phyloP scores from a whole-genome alignment of 2,113 vertebrate genomes.

The Opisthocomus hoazin region DNA sequence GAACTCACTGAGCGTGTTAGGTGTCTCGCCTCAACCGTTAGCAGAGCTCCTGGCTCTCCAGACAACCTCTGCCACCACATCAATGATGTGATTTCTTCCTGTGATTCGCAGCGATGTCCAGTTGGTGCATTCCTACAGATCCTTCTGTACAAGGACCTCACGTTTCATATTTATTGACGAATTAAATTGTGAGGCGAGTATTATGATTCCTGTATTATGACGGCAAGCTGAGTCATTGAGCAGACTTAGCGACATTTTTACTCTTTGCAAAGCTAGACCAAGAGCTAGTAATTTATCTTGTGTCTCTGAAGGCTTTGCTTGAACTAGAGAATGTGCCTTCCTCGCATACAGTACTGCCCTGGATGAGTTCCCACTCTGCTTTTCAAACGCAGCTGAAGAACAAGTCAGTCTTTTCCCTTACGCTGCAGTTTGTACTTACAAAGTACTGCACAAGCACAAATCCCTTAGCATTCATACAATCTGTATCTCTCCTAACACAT shows the following conservation, averaged over 20 bases:
- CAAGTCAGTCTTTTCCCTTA: not conserved
- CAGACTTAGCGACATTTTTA: not conserved
- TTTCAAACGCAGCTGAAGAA: not conserved
- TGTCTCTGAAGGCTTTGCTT: not conserved
- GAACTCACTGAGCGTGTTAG: not conserved
- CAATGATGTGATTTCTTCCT: not conserved
- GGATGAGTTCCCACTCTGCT: not conserved
- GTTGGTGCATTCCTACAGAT: not conserved
- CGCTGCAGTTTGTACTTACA: not conserved
- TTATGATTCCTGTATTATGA: not conserved
- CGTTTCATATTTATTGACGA: not conserved
- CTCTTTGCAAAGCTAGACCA: not conserved
- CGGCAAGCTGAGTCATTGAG: not conserved
- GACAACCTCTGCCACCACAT: not conserved
- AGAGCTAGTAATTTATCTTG: not conserved
- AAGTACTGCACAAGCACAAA: not conserved
- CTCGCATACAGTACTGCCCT: not conserved
- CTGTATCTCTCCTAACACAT: not conserved
- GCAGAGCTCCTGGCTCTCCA: not conserved
- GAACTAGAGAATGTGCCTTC: not conserved
- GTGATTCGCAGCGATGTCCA: not conserved
- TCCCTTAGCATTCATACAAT: not conserved
- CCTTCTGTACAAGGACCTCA: not conserved
- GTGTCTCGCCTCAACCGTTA: accelerated
- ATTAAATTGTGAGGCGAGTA: not conserved